Conservation (phyloP, 2,797 vertebrate species). For the Sebastes oblongus region DNA sequence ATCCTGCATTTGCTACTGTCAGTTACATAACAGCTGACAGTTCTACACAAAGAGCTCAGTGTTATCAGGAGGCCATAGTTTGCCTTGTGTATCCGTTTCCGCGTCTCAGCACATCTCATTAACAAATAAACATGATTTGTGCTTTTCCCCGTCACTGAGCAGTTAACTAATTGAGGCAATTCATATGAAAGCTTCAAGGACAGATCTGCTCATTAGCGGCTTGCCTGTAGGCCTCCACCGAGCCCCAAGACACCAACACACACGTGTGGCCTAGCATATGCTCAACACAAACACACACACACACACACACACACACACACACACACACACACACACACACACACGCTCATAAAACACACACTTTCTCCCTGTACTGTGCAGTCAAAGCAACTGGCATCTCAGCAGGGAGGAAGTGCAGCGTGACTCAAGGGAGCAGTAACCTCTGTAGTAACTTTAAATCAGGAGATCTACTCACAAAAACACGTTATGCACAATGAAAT, state of each 20-base stretch:
- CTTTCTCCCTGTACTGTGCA: conserved; percentile 14
- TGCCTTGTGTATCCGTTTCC: conserved; percentile 8
- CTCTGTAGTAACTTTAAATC: conserved; percentile 7
- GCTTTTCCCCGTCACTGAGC: conserved; percentile 52
- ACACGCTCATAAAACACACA: neutral
- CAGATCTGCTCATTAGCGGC: conserved; percentile 71
- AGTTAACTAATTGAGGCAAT: conserved; percentile 60
- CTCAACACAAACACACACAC: conserved; percentile 11
- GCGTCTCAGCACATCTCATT: conserved; percentile 49
- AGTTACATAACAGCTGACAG: neutral
- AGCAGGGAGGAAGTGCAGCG: conserved; percentile 33
- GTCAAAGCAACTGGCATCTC: conserved; percentile 51
- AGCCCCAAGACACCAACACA: conserved; percentile 45
- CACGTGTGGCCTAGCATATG: conserved; percentile 14
- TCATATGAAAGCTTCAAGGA: conserved; percentile 33
- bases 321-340: neutral
- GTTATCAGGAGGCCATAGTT: conserved; percentile 12
- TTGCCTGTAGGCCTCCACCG: conserved; percentile 4
- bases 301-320: neutral
- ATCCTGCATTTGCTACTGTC: neutral
- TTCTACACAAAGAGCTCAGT: neutral
- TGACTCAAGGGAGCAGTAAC: conserved; percentile 2
- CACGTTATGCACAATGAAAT: neutral
- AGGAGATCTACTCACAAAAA: neutral
- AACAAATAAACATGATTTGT: conserved; percentile 50